Conservation (phyloP, 2,113 vertebrate genomes). For the Xiphophorus couchianus region DNA sequence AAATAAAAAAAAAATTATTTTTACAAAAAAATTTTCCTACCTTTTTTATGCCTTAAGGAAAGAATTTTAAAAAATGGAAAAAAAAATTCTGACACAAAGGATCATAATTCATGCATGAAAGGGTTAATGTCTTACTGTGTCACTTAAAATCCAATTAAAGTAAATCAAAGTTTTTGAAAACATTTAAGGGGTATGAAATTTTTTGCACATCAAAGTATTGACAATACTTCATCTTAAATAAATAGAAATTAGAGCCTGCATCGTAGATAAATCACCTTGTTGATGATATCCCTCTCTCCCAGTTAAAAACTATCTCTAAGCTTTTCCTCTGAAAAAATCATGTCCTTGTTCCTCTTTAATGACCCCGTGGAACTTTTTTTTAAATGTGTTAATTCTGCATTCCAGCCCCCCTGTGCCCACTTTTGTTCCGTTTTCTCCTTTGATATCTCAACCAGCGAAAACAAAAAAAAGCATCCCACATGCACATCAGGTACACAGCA, state of each 20-base stretch:
- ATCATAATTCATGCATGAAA: too few relatives aligned
- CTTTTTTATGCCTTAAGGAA: too few relatives aligned
- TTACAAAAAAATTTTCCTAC: too few relatives aligned
- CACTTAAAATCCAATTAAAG: too few relatives aligned
- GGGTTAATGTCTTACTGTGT: too few relatives aligned
- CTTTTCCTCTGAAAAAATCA: slow-evolving; percentile 50
- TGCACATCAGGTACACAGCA: slow-evolving; percentile 36
- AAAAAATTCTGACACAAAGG: too few relatives aligned
- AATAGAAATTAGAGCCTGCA: not conserved
- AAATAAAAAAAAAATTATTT: too few relatives aligned
- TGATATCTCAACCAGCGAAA: slow-evolving; percentile 55
- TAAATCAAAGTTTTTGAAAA: too few relatives aligned
- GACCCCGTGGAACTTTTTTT: slow-evolving; percentile 42
- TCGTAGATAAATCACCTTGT: not conserved
- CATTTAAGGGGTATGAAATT: too few relatives aligned
- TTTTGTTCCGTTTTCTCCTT: slow-evolving; percentile 56
- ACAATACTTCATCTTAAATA: not conserved
- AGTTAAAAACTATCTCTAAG: not conserved
- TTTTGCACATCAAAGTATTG: not conserved
- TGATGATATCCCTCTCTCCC: not conserved
- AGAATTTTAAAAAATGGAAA: too few relatives aligned
- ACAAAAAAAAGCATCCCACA: slow-evolving; percentile 25
- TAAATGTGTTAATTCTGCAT: slow-evolving; percentile 52
- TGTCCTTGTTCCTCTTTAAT: slow-evolving; percentile 51
- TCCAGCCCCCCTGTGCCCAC: slow-evolving; percentile 53